Base-by-base conservation (phyloP, 2,888 invertebrate species). In the Eupelmus urozonus region DNA sequence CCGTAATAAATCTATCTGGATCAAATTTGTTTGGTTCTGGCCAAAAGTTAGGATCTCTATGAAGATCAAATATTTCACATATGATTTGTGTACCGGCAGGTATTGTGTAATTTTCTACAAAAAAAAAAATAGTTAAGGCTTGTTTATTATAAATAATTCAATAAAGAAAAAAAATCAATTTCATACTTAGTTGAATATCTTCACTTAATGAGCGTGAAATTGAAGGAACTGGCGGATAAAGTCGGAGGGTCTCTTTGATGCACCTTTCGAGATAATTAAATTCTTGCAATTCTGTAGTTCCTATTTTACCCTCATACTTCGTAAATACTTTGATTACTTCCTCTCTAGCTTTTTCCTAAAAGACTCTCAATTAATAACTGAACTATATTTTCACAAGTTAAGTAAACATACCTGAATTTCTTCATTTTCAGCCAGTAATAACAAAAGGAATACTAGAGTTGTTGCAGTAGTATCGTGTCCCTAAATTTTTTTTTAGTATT, bases 191-290 rank as follows among this genome's bases (percentile, higher is more conserved):
- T 80, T 84, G 75, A 7, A 93, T 90, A 82, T 92, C 91, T 85
- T 93, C 92, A 0, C 89, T 90, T 57, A 94, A 84, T 57, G 86
- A 88, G 79, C 94, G 91, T 3, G 92, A 92, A 82, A 94, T 91
- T 82, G 93, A 91, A 34, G 93, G 93, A 9, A 94, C 94, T 82
- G 94, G 93, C 0, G 95, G 94, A 82, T 92, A 93, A 9, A 94
- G 85, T 66, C 94, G 88, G 70, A 94, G 84, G 0, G 93, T 91
- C 86, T 94, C 94, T 86, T 94, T 94, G 63, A 94, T 93, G 81
- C 94, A 94, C 82, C 92, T 92, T 82, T 94, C 94, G 80, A 94
- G 90, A 84, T 94, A 94, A 76, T 91, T 91, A 92, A 94, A 93
- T 76, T 92, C 91, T 80, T 92, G 88, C 16, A 94, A 87, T 83